phyloP scores from a whole-genome alignment of 1,140 invertebrate species.

The Nymphalis io region DNA sequence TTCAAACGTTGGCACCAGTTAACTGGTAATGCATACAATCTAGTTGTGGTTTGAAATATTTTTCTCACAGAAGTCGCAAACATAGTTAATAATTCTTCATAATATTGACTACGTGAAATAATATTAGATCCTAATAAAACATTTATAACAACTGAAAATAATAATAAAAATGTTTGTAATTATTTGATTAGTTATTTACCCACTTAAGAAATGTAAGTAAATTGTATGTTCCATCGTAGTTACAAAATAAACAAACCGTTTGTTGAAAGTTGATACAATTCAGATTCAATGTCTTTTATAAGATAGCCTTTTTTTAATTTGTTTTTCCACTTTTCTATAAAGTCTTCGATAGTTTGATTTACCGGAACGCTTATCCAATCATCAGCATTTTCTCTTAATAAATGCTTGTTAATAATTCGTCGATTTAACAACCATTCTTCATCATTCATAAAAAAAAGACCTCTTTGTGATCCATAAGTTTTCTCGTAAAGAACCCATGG shows the following conservation, averaged over 20 bases:
- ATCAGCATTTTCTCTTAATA: constrained; percentile 82
- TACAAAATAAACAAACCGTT: constrained; percentile 80
- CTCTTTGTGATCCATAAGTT: constrained; percentile 85
- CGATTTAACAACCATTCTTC: constrained; percentile 88
- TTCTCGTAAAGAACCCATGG: constrained; percentile 91
- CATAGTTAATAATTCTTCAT: constrained; percentile 71
- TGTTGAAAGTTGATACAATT: constrained; percentile 88
- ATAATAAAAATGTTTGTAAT: constrained; percentile 11
- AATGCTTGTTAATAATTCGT: constrained; percentile 86
- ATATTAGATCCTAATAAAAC: constrained; percentile 84
- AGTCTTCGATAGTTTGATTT: constrained; percentile 73
- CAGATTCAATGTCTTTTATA: constrained; percentile 82
- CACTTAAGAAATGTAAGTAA: too few relatives aligned
- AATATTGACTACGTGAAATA: constrained; percentile 50
- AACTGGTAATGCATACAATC: constrained; percentile 85
- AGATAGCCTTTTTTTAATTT: constrained; percentile 48
- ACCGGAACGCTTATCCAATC: constrained; percentile 78
- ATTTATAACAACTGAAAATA: constrained; percentile 84
- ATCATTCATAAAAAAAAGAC: constrained; percentile 94
- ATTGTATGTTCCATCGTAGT: too few relatives aligned
- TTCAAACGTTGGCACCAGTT: constrained; percentile 83
- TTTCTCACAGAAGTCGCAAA: constrained; percentile 85
- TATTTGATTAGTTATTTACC: too few relatives aligned
- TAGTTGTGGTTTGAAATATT: constrained; percentile 87
- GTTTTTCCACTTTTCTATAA: constrained; percentile 75